phyloP scores from a whole-genome alignment of 2,888 invertebrate species.

The Cheilosia variabilis region DNA sequence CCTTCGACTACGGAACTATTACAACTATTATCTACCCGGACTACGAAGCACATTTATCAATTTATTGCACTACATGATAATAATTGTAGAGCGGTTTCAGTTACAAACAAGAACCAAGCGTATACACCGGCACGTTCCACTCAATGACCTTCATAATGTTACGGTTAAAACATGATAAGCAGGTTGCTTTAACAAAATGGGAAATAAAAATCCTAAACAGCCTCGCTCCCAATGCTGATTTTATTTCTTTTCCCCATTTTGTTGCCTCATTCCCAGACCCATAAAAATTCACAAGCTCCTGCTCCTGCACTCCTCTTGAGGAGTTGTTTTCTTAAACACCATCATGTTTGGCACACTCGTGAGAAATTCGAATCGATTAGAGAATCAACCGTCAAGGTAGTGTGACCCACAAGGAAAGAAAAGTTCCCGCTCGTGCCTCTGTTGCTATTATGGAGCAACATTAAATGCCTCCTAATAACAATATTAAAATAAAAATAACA shows the following conservation, averaged over 20 bases:
- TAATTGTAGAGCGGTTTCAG: neutral
- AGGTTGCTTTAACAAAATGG: neutral
- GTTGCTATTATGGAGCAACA: conserved; percentile 47
- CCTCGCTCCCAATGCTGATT: neutral
- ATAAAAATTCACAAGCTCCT: neutral
- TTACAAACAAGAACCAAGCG: neutral
- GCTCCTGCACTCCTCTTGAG: neutral
- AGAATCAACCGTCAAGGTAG: conserved; percentile 33
- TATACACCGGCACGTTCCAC: conserved; percentile 1
- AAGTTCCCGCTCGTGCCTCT: conserved; percentile 19
- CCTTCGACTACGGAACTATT: too few species aligned
- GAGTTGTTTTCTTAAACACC: conserved; percentile 32
- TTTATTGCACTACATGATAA: too few species aligned
- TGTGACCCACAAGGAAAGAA: neutral
- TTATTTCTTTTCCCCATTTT: neutral
- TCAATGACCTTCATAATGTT: conserved; percentile 11
- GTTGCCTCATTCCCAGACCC: neutral
- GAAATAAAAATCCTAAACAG: neutral
- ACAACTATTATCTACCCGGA: too few species aligned
- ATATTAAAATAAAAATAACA: conserved; percentile 72
- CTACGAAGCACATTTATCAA: too few species aligned
- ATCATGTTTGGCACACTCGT: conserved; percentile 54
- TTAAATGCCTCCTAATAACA: conserved; percentile 65
- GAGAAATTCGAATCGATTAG: conserved; percentile 64
- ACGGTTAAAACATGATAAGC: conserved; percentile 15